Conservation (phyloP, 2,113 vertebrate species). For the Origma solitaria region DNA sequence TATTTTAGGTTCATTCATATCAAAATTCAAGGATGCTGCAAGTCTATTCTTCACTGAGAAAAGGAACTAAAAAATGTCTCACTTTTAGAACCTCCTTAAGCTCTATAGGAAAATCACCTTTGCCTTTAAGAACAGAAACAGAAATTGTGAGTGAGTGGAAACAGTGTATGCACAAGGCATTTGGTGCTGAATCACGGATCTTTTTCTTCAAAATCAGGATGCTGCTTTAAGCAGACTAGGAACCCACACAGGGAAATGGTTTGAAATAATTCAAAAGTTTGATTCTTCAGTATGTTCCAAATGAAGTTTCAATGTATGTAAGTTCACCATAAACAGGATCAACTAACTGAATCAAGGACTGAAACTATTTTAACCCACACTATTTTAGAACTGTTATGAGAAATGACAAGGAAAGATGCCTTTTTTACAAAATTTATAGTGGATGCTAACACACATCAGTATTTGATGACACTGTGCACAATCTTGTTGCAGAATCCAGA, state of each 20-base stretch:
- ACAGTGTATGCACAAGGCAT: rapidly evolving
- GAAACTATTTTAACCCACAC: not conserved
- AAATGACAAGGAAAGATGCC: not conserved
- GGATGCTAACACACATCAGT: not conserved
- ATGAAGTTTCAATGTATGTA: not conserved
- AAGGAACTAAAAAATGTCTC: not conserved
- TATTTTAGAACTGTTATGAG: not conserved
- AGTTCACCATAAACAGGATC: not conserved
- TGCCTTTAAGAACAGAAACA: not conserved
- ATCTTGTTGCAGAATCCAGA: not conserved
- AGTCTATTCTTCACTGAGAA: not conserved
- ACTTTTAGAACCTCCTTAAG: not conserved
- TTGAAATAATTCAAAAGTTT: not conserved
- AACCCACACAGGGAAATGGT: not conserved
- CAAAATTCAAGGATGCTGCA: not conserved
- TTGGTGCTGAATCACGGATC: not conserved
- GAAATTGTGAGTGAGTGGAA: not conserved
- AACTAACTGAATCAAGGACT: not conserved
- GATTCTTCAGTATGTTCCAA: not conserved
- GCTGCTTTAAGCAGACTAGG: not conserved
- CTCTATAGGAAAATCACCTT: not conserved
- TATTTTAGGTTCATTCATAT: not conserved
- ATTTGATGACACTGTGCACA: not conserved
- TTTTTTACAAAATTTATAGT: not conserved
- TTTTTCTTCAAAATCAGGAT: not conserved